Conservation (phyloP, 2,797 vertebrate species). For the Sparus aurata region DNA sequence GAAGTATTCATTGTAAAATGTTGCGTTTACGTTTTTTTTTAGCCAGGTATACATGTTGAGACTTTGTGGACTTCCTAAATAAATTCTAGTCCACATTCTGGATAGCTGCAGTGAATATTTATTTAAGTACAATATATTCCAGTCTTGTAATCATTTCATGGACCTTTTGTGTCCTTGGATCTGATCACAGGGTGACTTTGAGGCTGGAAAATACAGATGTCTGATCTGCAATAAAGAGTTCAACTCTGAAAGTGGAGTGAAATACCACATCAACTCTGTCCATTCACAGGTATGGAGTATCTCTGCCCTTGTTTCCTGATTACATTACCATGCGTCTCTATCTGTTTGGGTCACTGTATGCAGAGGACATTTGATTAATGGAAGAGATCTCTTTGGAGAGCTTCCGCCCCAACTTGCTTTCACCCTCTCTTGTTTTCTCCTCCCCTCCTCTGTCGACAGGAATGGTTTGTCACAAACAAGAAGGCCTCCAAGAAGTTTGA, state of each 20-base stretch:
- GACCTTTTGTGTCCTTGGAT: neutral
- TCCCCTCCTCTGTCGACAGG: constrained; percentile 77
- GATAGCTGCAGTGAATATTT: neutral
- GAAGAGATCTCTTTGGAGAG: no score
- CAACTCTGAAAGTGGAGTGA: constrained; percentile 95
- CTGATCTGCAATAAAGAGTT: constrained; percentile 96
- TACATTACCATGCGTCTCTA: no score
- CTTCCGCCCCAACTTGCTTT: no score
- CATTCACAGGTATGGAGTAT: constrained; percentile 89
- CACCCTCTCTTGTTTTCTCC: no score
- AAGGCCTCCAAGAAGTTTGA: constrained; percentile 91
- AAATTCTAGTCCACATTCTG: no score
- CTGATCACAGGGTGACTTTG: constrained; percentile 90
- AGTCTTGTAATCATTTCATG: neutral
- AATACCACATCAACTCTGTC: constrained; percentile 96
- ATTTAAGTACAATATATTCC: neutral
- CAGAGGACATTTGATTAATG: no score
- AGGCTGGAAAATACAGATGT: constrained; percentile 95
- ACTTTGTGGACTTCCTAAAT: neutral
- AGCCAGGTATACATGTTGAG: neutral
- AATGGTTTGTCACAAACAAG: constrained; percentile 93
- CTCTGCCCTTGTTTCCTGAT: neutral
- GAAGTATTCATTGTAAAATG: neutral
- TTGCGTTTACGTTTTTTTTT: no score
- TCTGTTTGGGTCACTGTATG: no score